Evolutionary conservation across 2,113 vertebrate species (phyloP).

Genomic region (Xenopus borealis): DNA sequence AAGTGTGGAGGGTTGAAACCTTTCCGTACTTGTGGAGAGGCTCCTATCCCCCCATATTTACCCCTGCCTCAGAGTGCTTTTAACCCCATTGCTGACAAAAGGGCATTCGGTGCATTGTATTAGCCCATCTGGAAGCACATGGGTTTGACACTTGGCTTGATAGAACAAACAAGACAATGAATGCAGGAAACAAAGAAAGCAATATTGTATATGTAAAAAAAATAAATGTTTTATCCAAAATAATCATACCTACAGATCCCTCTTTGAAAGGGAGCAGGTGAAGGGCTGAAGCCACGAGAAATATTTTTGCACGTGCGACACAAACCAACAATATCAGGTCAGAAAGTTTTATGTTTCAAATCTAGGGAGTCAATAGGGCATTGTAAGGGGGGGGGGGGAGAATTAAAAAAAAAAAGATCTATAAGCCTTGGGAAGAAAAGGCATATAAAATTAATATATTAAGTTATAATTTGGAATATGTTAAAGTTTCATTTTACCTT

Average conservation of each 20-base stretch:
- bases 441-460: slow-evolving; percentile 81
- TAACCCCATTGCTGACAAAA: neutral
- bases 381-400: slow-evolving; percentile 48
- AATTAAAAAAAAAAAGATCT: slow-evolving; percentile 52
- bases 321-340: slow-evolving; percentile 60
- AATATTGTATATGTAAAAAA: slow-evolving; percentile 76
- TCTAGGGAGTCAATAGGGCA: no score
- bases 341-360: slow-evolving; percentile 56
- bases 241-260: slow-evolving; percentile 75
- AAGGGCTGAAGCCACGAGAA: slow-evolving; percentile 70
- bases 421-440: slow-evolving; percentile 65
- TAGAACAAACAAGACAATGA: slow-evolving; percentile 68
- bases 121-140: slow-evolving; percentile 48
- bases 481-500: slow-evolving; percentile 75
- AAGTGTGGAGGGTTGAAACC: neutral
- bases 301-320: slow-evolving; percentile 77
- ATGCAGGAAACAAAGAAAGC: slow-evolving; percentile 78
- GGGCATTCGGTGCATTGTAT: neutral
- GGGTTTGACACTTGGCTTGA: slow-evolving; percentile 71
- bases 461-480: slow-evolving; percentile 79
- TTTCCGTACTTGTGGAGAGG: neutral
- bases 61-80: neutral
- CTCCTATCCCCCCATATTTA: neutral
- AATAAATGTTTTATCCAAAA: slow-evolving; percentile 63
- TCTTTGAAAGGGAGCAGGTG: slow-evolving; percentile 71